Base-by-base conservation (phyloP, 2,113 vertebrate species). In the Camelus dromedarius region DNA sequence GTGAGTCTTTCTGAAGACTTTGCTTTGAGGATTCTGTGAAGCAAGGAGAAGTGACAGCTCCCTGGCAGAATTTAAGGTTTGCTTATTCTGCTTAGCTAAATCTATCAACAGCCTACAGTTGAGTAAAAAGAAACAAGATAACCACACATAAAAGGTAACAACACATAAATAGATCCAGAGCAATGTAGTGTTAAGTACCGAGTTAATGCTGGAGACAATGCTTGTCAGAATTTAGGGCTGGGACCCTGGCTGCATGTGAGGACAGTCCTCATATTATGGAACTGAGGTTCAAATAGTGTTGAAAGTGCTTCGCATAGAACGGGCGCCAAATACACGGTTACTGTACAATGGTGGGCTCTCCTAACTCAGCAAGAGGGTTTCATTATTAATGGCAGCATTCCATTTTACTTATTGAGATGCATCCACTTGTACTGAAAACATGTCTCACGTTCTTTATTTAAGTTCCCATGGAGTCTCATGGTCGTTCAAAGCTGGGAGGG, bases 11-110 rank as follows among this genome's bases (percentile, higher is more conserved):
- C 42, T 73, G 92, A 94, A 83, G 86, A 80, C 12, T 75, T 93
- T 94, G 52, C 28, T 89, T 82, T 91, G 67, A 70, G 91, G 81
- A 38, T 69, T 92, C 93, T 92, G 19, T 64, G 70, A 96, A 75
- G 28, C 62, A 92, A 93, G 38, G 69, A 87, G 54, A 86, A 88
- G n/a, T 92, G 86, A 84, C 75, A 86, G 66, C 38, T 92, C 48
- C 26, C 28, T 76, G 77, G 70, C 73, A 86, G 42, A 86, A 91
- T 35, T 94, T 62, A 62, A 88, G 28, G 12, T 85, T 91, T 75
- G 14, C 73, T 92, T 92, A 42, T 64, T 82, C 60, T 79, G 58
- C 19, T 91, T 67, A 82, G 30, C 38, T 83, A 86, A 93, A 79
- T 89, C 58, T 79, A 83, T 97, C 60, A 76, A 81, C 8, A 89